Conservation (phyloP, 2,113 vertebrate genomes). For the Nycticryphes semicollaris region DNA sequence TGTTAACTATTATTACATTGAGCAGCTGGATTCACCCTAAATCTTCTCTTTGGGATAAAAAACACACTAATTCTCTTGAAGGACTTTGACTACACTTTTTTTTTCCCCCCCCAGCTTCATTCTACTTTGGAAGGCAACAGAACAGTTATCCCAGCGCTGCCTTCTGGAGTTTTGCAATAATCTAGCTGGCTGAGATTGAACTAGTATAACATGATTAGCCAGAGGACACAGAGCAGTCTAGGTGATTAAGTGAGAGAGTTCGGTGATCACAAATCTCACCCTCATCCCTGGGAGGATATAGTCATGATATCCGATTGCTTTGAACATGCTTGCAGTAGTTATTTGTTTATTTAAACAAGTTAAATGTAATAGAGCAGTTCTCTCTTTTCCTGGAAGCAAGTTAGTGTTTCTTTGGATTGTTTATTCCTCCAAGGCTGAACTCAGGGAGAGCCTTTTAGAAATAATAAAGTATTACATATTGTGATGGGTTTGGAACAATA, state of each 20-base stretch:
- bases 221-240: background rate
- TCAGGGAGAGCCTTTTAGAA: background rate
- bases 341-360: background rate
- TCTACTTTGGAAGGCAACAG: background rate
- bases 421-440: background rate
- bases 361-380: background rate
- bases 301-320: background rate
- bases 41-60: background rate
- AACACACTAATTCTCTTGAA: background rate
- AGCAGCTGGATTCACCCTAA: background rate
- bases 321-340: background rate
- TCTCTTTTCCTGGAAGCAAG: background rate
- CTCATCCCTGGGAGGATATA: background rate
- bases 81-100: background rate
- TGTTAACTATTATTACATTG: background rate
- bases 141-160: background rate
- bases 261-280: background rate
- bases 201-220: background rate
- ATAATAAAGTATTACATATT: background rate
- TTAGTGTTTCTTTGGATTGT: background rate
- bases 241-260: background rate
- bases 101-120: background rate
- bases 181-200: background rate
- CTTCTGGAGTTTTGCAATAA: background rate
- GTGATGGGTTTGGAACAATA: background rate